phyloP scores from a whole-genome alignment of 2,113 vertebrate genomes.

The Centropristis striata region DNA sequence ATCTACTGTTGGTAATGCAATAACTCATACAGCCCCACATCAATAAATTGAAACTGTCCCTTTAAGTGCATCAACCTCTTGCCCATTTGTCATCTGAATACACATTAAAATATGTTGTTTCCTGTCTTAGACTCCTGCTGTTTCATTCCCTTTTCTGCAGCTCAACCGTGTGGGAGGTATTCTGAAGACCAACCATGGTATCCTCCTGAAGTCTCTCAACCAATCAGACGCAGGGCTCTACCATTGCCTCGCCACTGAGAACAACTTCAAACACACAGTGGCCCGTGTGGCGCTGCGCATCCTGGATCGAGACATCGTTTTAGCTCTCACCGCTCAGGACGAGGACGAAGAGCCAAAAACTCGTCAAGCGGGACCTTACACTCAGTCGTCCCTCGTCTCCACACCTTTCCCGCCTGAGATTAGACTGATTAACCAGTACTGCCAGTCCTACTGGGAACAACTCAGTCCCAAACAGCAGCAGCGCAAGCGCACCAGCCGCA shows the following conservation, averaged over 20 bases:
- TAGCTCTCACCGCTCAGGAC: slow-evolving; percentile 83
- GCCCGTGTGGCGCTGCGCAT: slow-evolving; percentile 85
- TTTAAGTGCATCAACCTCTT: neutral
- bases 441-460: slow-evolving; percentile 86
- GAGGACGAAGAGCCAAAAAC: slow-evolving; percentile 72
- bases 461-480: slow-evolving; percentile 74
- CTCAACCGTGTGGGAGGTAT: slow-evolving; percentile 81
- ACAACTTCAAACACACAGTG: slow-evolving; percentile 89
- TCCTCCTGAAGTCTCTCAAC: slow-evolving; percentile 87
- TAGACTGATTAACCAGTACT: slow-evolving; percentile 86
- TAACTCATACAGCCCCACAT: too few relatives aligned
- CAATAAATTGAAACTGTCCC: neutral
- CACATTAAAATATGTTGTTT: neutral
- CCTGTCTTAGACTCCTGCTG: neutral
- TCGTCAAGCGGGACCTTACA: slow-evolving; percentile 33
- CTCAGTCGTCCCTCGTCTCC: slow-evolving; percentile 39
- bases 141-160: slow-evolving; percentile 60
- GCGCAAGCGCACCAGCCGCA: slow-evolving; percentile 80
- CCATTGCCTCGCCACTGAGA: slow-evolving; percentile 89
- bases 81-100: neutral
- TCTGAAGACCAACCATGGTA: slow-evolving; percentile 86
- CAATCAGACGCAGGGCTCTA: slow-evolving; percentile 86
- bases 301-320: slow-evolving; percentile 86
- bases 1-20: neutral
- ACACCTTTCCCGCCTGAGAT: slow-evolving; percentile 80